Percentiles rank a stretch among this genome's conserved stretches.
These are phyloP conservation scores for Muntiacus reevesi DNA, from an alignment of 2,113 vertebrate genomes.

Conservation along the genomic window DNA sequence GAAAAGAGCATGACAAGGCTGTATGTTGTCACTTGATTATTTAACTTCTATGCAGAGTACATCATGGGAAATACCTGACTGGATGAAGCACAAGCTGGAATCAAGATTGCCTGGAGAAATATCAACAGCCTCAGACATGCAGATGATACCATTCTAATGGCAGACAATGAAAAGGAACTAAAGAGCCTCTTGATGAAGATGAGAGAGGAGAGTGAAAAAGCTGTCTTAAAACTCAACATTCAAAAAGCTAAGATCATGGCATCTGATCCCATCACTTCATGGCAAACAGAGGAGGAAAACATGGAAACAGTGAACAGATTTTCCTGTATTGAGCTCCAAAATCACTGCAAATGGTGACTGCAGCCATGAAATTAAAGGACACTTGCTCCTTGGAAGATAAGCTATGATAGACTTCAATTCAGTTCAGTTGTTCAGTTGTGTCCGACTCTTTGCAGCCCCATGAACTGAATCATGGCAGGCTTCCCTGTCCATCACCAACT, in stretches of 20 bases:
- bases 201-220: not conserved
- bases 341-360: not conserved
- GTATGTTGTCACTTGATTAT: not conserved
- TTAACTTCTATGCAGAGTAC: not conserved
- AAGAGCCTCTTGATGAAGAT: not conserved
- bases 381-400: not conserved
- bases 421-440: not conserved
- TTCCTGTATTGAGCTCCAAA: not conserved
- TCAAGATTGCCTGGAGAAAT: not conserved
- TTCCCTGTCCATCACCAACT: not conserved
- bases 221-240: not conserved
- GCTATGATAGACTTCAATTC: not conserved
- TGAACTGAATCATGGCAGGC: not conserved
- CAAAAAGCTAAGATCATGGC: not conserved
- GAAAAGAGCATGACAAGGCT: not conserved
- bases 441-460: not conserved
- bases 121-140: not conserved
- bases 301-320: not conserved
- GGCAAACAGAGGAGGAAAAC: not conserved
- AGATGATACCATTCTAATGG: not conserved
- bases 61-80: not conserved
- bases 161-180: not conserved
- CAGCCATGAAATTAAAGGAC: not conserved
- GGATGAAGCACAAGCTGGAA: not conserved
- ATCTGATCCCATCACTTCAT: not conserved